Percentiles rank a stretch among this genome's conserved stretches.
Evolutionary conservation across 1,140 invertebrate species (phyloP).

Genomic region (Heliconius himera): DNA sequence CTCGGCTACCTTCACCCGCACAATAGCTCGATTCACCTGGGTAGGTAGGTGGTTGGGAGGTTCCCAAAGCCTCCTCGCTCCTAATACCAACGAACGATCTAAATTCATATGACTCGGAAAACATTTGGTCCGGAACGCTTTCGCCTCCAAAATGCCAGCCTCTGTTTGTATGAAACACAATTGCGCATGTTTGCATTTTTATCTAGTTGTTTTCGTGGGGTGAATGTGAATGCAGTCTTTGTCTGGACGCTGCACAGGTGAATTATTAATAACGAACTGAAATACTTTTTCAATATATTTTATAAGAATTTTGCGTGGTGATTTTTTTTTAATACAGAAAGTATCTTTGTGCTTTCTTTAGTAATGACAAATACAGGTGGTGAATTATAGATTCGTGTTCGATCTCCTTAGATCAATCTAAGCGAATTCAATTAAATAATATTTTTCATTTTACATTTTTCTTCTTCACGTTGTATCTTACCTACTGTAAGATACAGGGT

Average conservation of each 20-base stretch:
- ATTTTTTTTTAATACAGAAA: background rate
- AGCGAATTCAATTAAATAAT: no score
- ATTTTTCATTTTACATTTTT: no score
- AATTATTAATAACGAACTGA: constrained; percentile 53
- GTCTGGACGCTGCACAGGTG: constrained; percentile 61
- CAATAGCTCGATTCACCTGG: constrained; percentile 72
- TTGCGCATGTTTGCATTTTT: constrained; percentile 78
- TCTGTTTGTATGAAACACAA: constrained; percentile 71
- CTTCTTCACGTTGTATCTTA: no score
- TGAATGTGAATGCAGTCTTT: constrained; percentile 73
- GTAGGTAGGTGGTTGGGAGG: no score
- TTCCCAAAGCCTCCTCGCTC: constrained; percentile 60
- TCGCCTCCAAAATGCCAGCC: constrained; percentile 50
- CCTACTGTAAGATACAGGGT: no score
- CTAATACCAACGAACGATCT: constrained; percentile 59
- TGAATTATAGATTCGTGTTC: background rate
- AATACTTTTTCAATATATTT: constrained; percentile 26
- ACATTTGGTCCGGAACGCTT: constrained; percentile 71
- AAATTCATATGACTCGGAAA: constrained; percentile 77
- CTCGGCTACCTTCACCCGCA: constrained; percentile 55
- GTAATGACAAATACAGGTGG: background rate
- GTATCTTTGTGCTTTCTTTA: background rate
- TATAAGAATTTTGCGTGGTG: background rate
- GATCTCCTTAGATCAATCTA: background rate
- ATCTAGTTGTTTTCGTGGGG: constrained; percentile 75